Percentiles rank a stretch among this genome's conserved stretches.
These are phyloP conservation scores for Pollenia amentaria DNA, from an alignment of 2,888 invertebrate genomes.

Conservation along the genomic window DNA sequence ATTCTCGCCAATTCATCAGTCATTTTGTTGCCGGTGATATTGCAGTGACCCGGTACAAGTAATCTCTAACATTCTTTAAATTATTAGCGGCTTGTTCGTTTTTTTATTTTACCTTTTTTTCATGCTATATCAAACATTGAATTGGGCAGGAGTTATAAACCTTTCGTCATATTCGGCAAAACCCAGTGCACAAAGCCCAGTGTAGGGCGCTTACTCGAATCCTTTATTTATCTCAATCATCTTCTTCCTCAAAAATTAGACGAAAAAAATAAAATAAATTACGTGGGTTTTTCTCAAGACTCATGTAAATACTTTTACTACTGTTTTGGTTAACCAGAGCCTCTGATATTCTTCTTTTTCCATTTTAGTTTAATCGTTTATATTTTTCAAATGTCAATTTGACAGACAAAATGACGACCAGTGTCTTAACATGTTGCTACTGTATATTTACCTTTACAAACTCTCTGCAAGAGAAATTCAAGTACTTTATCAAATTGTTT, in stretches of 20 bases:
- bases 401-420: slow-evolving; percentile 77
- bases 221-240: slow-evolving; percentile 16
- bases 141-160: too few species aligned
- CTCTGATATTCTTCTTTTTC: not conserved
- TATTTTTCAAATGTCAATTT: slow-evolving; percentile 75
- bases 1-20: too few species aligned
- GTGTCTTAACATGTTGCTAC: slow-evolving; percentile 75
- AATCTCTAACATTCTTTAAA: too few species aligned
- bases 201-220: slow-evolving; percentile 15
- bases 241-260: slow-evolving; percentile 13
- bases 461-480: slow-evolving; percentile 46
- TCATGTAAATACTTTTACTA: slow-evolving; percentile 62
- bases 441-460: slow-evolving; percentile 31
- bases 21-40: too few species aligned
- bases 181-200: not conserved
- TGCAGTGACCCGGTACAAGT: too few species aligned
- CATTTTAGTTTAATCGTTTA: slow-evolving; percentile 49
- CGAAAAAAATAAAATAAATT: slow-evolving; percentile 44
- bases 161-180: too few species aligned
- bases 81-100: too few species aligned
- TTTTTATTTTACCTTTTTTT: not conserved
- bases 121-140: not conserved
- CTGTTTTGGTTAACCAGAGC: not conserved
- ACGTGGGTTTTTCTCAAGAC: slow-evolving; percentile 69
- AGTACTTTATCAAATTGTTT: slow-evolving; percentile 59